Base-by-base conservation (phyloP, 2,888 invertebrate genomes). In the Rhogogaster chlorosoma region DNA sequence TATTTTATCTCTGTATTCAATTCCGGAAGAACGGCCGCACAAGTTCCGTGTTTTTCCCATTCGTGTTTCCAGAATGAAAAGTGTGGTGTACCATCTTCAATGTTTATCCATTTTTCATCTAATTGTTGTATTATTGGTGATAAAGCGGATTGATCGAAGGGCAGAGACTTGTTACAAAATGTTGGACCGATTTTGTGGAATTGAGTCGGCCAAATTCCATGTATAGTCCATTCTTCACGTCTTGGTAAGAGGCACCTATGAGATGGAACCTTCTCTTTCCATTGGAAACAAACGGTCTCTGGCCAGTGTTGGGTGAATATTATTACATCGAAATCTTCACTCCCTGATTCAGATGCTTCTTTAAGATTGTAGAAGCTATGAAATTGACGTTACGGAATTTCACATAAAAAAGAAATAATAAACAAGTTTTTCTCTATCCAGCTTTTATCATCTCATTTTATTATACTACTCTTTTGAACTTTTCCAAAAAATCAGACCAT, bases 301-400 rank as follows among this genome's bases (percentile, higher is more conserved):
- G 97, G 97, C 97, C 97, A 98, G 89, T 95, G 95, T 92, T 98
- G 97, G 0, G 97, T 97, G 90, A 97, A 98, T 86, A 98, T 95
- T 9, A 98, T 90, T 70, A 96, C 93, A 91, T 98, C 97, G 95
- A 97, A 98, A 15, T 95, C 94, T 67, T 94, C 87, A 0, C 26
- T 18, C 4, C 29, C 29, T 15, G 53, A 53, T 15, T 42, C 75
- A 26, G 42, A 75, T 45, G 45, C 15, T 1, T 49, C 9, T 7
- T 49, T 73, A 18, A 9, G 10, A 42, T 73, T 26, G 71, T 73
- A 36, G 42, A 7, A 38, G 12, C 71, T 73, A n/a, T n/a, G 22
- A 71, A 71, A 38, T n/a, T 42, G 5, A 10, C 12, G 32, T 70
- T 15, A 32, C 36, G 18, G 7, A 42, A 49, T 49, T 71, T 38